Evolutionary conservation across 2,888 invertebrate species (phyloP), one percentile per base, ranked within the genome.

Genomic region (Ectemnius cavifrons): DNA sequence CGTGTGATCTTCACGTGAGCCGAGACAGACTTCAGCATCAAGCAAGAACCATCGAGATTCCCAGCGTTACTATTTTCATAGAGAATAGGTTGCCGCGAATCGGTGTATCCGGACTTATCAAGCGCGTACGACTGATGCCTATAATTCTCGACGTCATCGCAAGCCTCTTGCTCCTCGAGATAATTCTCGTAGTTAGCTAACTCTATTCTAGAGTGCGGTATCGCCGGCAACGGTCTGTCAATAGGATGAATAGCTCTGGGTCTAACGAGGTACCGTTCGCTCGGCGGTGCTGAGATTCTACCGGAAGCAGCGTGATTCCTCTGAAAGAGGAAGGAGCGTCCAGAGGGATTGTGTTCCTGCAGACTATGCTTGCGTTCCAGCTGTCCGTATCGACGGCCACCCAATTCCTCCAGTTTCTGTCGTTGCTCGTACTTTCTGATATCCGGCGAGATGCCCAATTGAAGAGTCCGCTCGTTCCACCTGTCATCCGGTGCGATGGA

Each of bases 201-300:
- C 52, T 89, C 88, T 1, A 87, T 59, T 49, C 84, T 85, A 4
- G 89, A 88, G 5, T 63, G 78, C 0, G 90, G 90, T 66, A 90
- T 90, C 1, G 88, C 90, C 0, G 90, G 90, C 2, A 90, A 73
- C 0, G 90, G 90, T n/a, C 90, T 83, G 62, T 90, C 90, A 1
- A 89, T 75, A 5, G 90, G 90, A 68, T 88, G 89, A 13, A 90
- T 84, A 0, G 86, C 88, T 37, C 89, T 83, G 0, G 90, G 88
- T 18, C 88, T 78, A 11, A 87, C 85, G 13, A 89, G 70, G 61
- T 84, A 88, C 46, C 89, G 78, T 63, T 88, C 90, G 23, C 79
- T 81, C 0, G 90, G 90, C 11, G 90, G 90, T 0, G 90, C 90
- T 0, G 90, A 90, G 27, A 85, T 89, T 62, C 90, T 84, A 0